Evolutionary conservation across 2,113 vertebrate species (phyloP).

Genomic region (Hiodon alosoides): DNA sequence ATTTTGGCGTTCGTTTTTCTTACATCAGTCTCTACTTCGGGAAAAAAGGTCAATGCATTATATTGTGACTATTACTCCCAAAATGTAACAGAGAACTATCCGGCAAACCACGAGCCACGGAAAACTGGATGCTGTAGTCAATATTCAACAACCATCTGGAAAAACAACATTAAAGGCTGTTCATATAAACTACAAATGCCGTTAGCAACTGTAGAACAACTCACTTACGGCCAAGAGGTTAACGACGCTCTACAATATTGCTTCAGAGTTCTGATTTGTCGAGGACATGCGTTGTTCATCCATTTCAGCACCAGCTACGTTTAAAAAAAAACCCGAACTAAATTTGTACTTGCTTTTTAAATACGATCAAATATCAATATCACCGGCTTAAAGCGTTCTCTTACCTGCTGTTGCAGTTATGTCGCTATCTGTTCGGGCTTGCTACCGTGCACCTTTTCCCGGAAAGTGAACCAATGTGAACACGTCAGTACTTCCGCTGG

Average conservation of each 20-base stretch:
- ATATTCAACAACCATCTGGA: too few species aligned
- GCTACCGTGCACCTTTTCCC: slow-evolving; percentile 6
- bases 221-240: slow-evolving; percentile 62
- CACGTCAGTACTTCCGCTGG: slow-evolving; percentile 70
- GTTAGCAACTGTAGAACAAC: slow-evolving; percentile 30
- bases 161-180: rapidly evolving
- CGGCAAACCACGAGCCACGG: rapidly evolving
- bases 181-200: slow-evolving; percentile 56
- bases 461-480: slow-evolving; percentile 45
- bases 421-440: slow-evolving; percentile 60
- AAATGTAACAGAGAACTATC: not conserved
- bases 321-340: not conserved
- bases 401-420: slow-evolving; percentile 65
- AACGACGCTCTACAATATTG: slow-evolving; percentile 10
- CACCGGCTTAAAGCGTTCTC: slow-evolving; percentile 31
- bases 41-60: not conserved
- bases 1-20: slow-evolving; percentile 11
- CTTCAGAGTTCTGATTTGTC: not conserved
- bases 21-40: not conserved
- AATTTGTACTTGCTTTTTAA: not conserved
- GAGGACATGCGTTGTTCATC: not conserved
- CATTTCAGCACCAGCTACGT: not conserved
- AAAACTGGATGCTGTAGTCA: slow-evolving; percentile 45
- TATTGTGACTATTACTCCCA: slow-evolving; percentile 42
- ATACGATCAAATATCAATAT: slow-evolving; percentile 17